Conservation (phyloP, 2,797 vertebrate species). For the Rhinophrynus dorsalis region DNA sequence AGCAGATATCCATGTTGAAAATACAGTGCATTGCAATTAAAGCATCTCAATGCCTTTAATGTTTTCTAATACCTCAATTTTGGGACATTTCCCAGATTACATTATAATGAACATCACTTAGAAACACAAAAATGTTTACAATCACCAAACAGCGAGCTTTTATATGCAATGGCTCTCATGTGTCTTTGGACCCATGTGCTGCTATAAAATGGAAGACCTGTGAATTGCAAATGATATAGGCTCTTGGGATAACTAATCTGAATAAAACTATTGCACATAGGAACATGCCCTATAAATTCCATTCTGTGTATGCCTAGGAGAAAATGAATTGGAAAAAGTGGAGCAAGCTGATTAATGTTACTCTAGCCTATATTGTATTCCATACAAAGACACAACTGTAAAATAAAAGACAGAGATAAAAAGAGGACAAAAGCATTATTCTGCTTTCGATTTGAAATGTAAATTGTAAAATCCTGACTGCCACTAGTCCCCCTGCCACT, state of each 20-base stretch:
- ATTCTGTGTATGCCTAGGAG: slow-evolving; percentile 16
- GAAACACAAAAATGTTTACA: slow-evolving; percentile 39
- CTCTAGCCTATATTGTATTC: background rate
- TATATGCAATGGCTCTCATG: slow-evolving; percentile 12
- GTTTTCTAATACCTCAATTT: slow-evolving; percentile 25
- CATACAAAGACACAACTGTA: slow-evolving; percentile 10
- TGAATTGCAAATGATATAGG: slow-evolving; percentile 38
- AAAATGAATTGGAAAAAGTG: slow-evolving; percentile 22
- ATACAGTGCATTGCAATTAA: no score
- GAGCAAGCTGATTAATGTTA: slow-evolving; percentile 32
- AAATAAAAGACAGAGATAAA: slow-evolving; percentile 2
- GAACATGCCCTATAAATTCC: slow-evolving; percentile 22
- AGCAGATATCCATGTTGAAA: background rate
- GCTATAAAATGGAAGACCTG: slow-evolving; percentile 21
- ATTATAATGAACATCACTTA: slow-evolving; percentile 35
- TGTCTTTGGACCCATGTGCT: slow-evolving; percentile 21
- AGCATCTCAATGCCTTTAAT: slow-evolving; percentile 2
- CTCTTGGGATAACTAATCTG: slow-evolving; percentile 23
- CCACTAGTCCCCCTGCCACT: no score
- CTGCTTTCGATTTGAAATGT: background rate
- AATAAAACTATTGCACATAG: slow-evolving; percentile 18
- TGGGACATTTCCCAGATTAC: slow-evolving; percentile 40
- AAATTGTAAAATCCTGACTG: background rate
- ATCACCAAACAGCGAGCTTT: background rate
- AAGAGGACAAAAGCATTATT: background rate